These are phyloP conservation scores for Heterotis niloticus DNA, from an alignment of 2,113 vertebrate genomes.

Conservation along the genomic window DNA sequence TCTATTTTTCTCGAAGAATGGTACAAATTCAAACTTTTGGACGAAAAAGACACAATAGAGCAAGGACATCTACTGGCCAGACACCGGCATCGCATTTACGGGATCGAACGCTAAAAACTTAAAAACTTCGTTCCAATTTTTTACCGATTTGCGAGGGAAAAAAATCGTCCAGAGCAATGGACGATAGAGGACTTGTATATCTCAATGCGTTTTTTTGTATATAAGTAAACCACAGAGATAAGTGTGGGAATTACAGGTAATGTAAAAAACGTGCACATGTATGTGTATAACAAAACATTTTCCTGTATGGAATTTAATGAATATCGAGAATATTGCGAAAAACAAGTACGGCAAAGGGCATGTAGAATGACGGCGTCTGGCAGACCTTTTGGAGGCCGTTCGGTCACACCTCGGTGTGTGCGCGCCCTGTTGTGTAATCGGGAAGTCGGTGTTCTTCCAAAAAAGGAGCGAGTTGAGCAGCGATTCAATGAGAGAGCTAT, in stretches of 20 bases:
- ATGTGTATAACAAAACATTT: not conserved
- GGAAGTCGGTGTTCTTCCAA: slow-evolving; percentile 10
- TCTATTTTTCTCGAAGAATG: not conserved
- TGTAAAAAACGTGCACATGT: not conserved
- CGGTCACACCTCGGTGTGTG: not conserved
- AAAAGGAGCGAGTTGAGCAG: slow-evolving; percentile 7
- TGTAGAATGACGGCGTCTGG: not conserved
- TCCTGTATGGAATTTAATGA: not conserved
- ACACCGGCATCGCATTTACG: not conserved
- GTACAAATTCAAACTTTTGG: too few species aligned
- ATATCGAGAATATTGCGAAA: not conserved
- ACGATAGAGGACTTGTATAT: too few species aligned
- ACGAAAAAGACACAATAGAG: not conserved
- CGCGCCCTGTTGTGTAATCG: slow-evolving; percentile 15
- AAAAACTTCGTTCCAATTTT: not conserved
- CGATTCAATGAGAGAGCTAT: slow-evolving; percentile 7
- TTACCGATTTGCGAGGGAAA: not conserved
- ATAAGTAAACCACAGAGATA: not conserved
- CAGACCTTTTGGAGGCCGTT: not conserved
- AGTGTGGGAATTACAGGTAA: not conserved
- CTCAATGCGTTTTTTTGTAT: not conserved
- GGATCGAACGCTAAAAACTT: not conserved
- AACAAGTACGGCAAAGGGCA: not conserved
- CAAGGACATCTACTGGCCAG: slow-evolving; percentile 21
- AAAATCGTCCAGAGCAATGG: not conserved